Evolutionary conservation across 1,140 invertebrate species (phyloP).

Genomic region (Bombus sylvicola): DNA sequence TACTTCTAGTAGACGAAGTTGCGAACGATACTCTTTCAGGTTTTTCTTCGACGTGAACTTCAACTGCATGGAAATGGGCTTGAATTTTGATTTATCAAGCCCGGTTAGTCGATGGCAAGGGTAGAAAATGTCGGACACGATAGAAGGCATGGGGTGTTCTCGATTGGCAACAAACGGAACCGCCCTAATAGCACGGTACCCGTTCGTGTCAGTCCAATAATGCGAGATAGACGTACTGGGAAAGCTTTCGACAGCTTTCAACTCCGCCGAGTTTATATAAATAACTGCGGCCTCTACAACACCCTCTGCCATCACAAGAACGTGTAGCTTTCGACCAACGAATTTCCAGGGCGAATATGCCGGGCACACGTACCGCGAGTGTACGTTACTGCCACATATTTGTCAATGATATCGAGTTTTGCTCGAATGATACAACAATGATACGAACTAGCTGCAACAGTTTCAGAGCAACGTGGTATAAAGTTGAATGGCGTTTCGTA

Average conservation of each 20-base stretch:
- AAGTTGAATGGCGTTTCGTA: constrained; percentile 15
- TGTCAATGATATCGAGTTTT: constrained; percentile 38
- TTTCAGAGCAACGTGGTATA: background rate
- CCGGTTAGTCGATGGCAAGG: background rate
- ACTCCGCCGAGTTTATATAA: constrained; percentile 5
- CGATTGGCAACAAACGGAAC: constrained; percentile 29
- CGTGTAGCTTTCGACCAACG: background rate
- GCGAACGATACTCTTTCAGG: background rate
- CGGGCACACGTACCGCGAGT: background rate
- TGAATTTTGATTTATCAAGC: constrained; percentile 14
- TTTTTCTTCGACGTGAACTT: background rate
- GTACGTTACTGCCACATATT: constrained; percentile 28
- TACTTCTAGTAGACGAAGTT: background rate
- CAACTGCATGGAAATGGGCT: background rate
- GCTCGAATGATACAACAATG: background rate
- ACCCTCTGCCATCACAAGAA: background rate
- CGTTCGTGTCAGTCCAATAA: constrained; percentile 23
- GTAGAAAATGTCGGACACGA: background rate
- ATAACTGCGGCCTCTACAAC: constrained; percentile 2
- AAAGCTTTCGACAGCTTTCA: constrained; percentile 34
- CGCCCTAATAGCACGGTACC: constrained; percentile 8
- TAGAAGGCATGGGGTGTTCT: background rate
- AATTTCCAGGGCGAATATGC: constrained; percentile 1
- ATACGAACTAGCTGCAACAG: constrained; percentile 7
- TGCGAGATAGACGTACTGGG: constrained; percentile 10